Conservation (phyloP, 2,888 invertebrate species). For the Philaethria dido region DNA sequence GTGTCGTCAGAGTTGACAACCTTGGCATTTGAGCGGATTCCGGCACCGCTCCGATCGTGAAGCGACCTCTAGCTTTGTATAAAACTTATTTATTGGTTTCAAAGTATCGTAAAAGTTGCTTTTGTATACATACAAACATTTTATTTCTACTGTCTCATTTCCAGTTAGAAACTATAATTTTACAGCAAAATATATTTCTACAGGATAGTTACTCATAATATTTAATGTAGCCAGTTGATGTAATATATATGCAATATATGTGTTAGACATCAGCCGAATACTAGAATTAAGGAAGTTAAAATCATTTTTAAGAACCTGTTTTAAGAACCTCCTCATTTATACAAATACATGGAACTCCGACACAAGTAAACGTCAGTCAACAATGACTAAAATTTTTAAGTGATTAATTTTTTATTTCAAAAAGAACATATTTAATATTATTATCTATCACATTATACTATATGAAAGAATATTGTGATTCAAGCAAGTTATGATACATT, state of each 20-base stretch:
- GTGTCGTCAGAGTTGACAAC: constrained; percentile 82
- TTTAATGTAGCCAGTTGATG: no score
- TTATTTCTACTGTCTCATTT: background rate
- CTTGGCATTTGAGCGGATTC: constrained; percentile 83
- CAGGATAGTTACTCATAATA: no score
- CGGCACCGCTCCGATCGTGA: constrained; percentile 62
- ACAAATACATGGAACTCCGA: no score
- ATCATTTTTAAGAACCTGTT: background rate
- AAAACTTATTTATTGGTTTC: constrained; percentile 47
- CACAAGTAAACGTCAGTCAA: no score
- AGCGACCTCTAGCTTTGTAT: constrained; percentile 55
- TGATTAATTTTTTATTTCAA: background rate
- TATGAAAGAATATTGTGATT: constrained; percentile 1
- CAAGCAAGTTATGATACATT: constrained; percentile 12
- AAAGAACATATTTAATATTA: background rate
- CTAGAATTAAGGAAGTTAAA: background rate
- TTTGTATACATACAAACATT: background rate
- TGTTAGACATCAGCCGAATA: background rate
- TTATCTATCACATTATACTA: background rate
- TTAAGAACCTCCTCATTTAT: no score
- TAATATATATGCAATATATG: no score
- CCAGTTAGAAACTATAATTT: no score
- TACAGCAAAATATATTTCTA: no score
- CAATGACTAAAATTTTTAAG: background rate
- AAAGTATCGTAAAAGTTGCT: background rate